Evolutionary conservation across 1,140 invertebrate species (phyloP).

Genomic region (Dendroctonus valens): DNA sequence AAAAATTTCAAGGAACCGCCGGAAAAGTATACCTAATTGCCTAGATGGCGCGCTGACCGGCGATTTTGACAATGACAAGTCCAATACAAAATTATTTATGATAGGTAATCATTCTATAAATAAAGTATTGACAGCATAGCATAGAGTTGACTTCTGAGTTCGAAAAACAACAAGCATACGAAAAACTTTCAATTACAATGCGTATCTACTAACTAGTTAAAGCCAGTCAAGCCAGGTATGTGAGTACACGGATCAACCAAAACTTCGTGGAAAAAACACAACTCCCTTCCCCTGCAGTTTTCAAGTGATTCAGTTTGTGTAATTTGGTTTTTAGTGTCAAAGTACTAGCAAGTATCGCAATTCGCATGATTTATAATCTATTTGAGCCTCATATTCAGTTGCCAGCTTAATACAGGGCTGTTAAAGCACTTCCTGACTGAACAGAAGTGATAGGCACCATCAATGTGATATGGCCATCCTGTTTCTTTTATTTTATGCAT

Average conservation of each 20-base stretch:
- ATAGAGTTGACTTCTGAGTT: too few relatives aligned
- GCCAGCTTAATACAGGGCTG: slow-evolving; percentile 18
- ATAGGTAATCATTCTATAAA: too few relatives aligned
- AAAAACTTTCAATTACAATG: slow-evolving; percentile 37
- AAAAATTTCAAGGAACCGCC: too few relatives aligned
- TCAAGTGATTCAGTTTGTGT: slow-evolving; percentile 38
- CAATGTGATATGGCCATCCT: slow-evolving; percentile 37
- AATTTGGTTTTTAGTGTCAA: slow-evolving; percentile 36
- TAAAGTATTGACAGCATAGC: too few relatives aligned
- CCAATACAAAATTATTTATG: too few relatives aligned
- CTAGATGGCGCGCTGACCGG: too few relatives aligned
- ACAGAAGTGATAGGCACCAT: slow-evolving; percentile 24
- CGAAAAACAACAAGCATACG: slow-evolving; percentile 37
- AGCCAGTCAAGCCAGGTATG: slow-evolving; percentile 25
- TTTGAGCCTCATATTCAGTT: slow-evolving; percentile 20
- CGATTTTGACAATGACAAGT: too few relatives aligned
- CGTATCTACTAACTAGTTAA: slow-evolving; percentile 31
- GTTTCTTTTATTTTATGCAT: slow-evolving; percentile 40
- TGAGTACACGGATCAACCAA: slow-evolving; percentile 20
- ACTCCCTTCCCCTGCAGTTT: slow-evolving; percentile 17
- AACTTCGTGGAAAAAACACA: slow-evolving; percentile 25
- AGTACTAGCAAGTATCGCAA: slow-evolving; percentile 34
- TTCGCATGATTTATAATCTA: slow-evolving; percentile 33
- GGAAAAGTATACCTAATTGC: too few relatives aligned
- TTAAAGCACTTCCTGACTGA: slow-evolving; percentile 13